Base-by-base conservation (phyloP, 2,888 invertebrate species). In the Icerya purchasi region DNA sequence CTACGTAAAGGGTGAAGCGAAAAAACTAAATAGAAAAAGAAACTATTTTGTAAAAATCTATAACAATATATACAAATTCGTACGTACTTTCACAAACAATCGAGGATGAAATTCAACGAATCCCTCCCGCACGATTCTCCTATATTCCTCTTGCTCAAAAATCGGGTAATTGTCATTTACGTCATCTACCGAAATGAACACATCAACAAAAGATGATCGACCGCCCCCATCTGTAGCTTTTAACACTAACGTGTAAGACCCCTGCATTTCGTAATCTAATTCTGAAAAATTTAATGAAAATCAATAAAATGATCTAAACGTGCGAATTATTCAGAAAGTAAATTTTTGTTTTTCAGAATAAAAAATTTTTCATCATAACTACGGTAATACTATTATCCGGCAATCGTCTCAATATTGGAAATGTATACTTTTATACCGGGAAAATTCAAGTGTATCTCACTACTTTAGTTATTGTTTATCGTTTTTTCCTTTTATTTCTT, bases 141-240 rank as follows among this genome's bases (percentile, higher is more conserved):
- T 78, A 66, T 86, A 86, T 64, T 86, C 84, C 0, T 72, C 67
- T 24, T 76, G 75, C 67, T 84, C 83, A 68, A 86, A 87, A 1
- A 76, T 68, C 0, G 87, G 87, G 23, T 78, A 74, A 66, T 87
- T 86, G 67, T 87, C 87, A 66, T 87, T 87, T 0, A 84, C 78
- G 67, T 87, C 87, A 3, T 80, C 68, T 0, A 87, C 75, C 64
- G 83, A 82, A 18, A 87, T 76, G 56, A 80, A 78, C 50, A 86
- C 73, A 69, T 83, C 83, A 0, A 81, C 80, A 24, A 83, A 80
- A 0, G 83, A 77, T 18, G 82, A 77, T 64, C 78, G 78, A 0
- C 83, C 85, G 0, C 89, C 88, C 0, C 86, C 86, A 68, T 91
- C 90, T 63, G 77, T 78, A 0, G 88, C 90, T 63, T 85, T 83